Evolutionary conservation across 2,888 invertebrate genomes (phyloP).

Genomic region (Spodoptera littoralis): DNA sequence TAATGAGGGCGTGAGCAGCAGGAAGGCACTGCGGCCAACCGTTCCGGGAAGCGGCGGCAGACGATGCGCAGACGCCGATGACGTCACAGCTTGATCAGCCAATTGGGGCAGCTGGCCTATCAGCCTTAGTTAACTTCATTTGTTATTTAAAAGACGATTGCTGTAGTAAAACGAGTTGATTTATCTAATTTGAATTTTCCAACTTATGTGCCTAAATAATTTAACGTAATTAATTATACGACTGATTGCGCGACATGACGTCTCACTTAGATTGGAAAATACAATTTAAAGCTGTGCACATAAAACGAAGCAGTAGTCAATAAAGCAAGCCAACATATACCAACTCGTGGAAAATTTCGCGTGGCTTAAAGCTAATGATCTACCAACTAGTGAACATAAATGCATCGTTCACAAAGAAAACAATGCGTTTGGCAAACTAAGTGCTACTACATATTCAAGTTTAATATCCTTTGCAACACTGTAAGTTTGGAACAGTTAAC

Average conservation of each 20-base stretch:
- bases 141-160: conserved; percentile 41
- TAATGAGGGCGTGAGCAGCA: conserved; percentile 75
- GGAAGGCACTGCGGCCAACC: conserved; percentile 79
- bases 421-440: conserved; percentile 34
- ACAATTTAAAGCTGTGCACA: conserved; percentile 19
- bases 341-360: conserved; percentile 28
- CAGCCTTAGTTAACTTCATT: conserved; percentile 65
- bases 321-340: conserved; percentile 23
- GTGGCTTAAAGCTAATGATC: conserved; percentile 34
- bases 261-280: conserved; percentile 29
- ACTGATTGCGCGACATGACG: conserved; percentile 13
- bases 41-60: conserved; percentile 85
- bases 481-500: conserved; percentile 11
- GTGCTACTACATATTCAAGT: conserved; percentile 29
- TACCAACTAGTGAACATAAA: conserved; percentile 6
- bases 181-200: conserved; percentile 21
- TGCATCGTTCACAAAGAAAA: conserved; percentile 38
- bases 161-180: conserved; percentile 26
- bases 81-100: conserved; percentile 79
- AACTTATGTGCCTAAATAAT: conserved; percentile 4
- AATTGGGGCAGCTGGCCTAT: conserved; percentile 78
- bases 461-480: conserved; percentile 24
- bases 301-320: conserved; percentile 14
- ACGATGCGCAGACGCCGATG: conserved; percentile 82
- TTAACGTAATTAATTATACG: conserved; percentile 15